Base-by-base conservation (phyloP, 2,888 invertebrate species). In the Hipparchia semele region DNA sequence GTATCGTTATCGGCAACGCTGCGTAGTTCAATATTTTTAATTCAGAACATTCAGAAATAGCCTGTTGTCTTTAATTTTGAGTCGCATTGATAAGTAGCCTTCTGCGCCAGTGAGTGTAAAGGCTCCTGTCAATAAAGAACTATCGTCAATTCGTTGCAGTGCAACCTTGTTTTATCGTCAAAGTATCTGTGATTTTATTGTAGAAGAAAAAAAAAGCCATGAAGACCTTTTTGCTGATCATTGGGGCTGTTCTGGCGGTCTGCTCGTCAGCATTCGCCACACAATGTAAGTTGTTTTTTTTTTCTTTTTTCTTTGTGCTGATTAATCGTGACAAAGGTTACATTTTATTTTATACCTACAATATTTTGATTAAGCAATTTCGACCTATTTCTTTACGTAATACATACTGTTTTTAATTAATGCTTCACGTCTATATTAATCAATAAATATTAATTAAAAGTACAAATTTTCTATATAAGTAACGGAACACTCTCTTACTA, bases 61-160 rank as follows among this genome's bases (percentile, higher is more conserved):
- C 82, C 79, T 78, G 39, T 84, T 86, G 84, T 86, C 84, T 86
- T 83, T 82, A 80, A 80, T 83, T 84, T 86, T 83, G 83, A 86
- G 83, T 86, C 85, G 84, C 80, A 83, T 86, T 87, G 85, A 86
- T 87, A 88, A 90, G 95, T 95, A 94, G 96, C 97, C 97, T 97
- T 97, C 97, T 97, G 95, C 96, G 94, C 97, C 97, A 97, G 97
- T 97, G 97, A 94, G 97, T 97, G 96, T 97, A 97, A 97, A 97
- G 97, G 97, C 95, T 73, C 76, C 76, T 79, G 71, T 78, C 78
- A 79, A 78, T 78, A 73, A 23, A 23, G 23, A 23, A 68, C 68
- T 70, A 65, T 72, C 66, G 84, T 84, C 86, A 83, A 33, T 46
- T 70, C 75, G 54, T 68, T 71, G 79, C 81, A 78, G 72, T 74